phyloP scores from a whole-genome alignment of 1,140 invertebrate species.

The Asobara japonica region DNA sequence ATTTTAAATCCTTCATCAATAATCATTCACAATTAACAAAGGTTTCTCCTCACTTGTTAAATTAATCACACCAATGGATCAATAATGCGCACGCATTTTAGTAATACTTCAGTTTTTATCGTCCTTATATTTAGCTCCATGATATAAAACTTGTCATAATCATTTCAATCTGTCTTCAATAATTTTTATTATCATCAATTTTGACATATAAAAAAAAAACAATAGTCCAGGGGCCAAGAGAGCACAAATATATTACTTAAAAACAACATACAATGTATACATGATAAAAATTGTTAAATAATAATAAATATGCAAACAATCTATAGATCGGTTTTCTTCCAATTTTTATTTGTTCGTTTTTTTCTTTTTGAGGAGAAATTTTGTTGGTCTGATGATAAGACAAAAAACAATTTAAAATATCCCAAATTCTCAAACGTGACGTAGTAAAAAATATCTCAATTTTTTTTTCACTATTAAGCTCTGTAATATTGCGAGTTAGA shows the following conservation, averaged over 20 bases:
- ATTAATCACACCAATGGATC: not conserved
- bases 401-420: not conserved
- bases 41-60: not conserved
- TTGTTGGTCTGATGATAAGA: too few species aligned
- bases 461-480: not conserved
- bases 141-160: not conserved
- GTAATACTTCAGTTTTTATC: not conserved
- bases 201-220: not conserved
- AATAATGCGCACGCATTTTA: not conserved
- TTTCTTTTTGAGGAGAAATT: not conserved
- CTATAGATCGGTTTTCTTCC: not conserved
- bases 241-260: constrained; percentile 5
- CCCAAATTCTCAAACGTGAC: not conserved
- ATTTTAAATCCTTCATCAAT: not conserved
- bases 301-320: constrained; percentile 5
- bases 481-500: too few species aligned
- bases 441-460: not conserved
- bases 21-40: not conserved
- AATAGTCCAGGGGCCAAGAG: not conserved
- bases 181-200: not conserved
- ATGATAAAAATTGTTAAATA: constrained; percentile 5
- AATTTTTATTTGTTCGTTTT: not conserved
- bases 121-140: not conserved
- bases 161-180: not conserved
- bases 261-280: not conserved